Evolutionary conservation across 2,113 vertebrate species (phyloP).

Genomic region (Clinocottus analis): DNA sequence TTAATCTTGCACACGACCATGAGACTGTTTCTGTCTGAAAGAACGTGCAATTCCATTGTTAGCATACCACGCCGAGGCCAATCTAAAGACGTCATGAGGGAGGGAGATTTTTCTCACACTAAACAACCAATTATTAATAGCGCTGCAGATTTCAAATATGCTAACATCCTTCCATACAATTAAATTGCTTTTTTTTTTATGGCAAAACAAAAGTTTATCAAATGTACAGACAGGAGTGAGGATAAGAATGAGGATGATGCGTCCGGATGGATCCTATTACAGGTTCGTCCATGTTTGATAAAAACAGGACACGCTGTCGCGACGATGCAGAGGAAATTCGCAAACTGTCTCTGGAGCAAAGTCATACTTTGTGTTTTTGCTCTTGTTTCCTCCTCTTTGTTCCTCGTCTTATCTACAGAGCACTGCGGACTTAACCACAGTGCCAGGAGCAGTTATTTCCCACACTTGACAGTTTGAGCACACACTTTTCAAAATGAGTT

Average conservation of each 20-base stretch:
- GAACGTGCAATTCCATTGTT: no score
- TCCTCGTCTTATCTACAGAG: slow-evolving; percentile 24
- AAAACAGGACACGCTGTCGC: slow-evolving; percentile 9
- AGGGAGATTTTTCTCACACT: no score
- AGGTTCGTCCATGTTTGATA: slow-evolving; percentile 5
- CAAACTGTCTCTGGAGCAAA: no score
- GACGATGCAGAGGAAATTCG: no score
- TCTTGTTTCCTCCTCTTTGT: slow-evolving; percentile 16
- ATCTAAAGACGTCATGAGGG: no score
- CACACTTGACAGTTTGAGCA: slow-evolving; percentile 64
- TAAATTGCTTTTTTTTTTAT: not conserved
- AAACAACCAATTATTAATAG: not conserved
- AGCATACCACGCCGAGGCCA: no score
- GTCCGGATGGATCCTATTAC: not conserved
- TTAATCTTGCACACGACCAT: no score
- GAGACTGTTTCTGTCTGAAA: no score
- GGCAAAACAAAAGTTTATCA: not conserved
- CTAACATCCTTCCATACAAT: not conserved
- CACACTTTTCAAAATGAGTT: slow-evolving; percentile 55
- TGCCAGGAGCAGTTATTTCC: slow-evolving; percentile 49
- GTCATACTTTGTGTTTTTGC: no score
- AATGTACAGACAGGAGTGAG: not conserved
- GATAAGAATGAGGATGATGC: not conserved
- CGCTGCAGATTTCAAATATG: not conserved
- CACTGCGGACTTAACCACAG: slow-evolving; percentile 18